phyloP scores from a whole-genome alignment of 2,888 invertebrate genomes.

The Agriotes lineatus region DNA sequence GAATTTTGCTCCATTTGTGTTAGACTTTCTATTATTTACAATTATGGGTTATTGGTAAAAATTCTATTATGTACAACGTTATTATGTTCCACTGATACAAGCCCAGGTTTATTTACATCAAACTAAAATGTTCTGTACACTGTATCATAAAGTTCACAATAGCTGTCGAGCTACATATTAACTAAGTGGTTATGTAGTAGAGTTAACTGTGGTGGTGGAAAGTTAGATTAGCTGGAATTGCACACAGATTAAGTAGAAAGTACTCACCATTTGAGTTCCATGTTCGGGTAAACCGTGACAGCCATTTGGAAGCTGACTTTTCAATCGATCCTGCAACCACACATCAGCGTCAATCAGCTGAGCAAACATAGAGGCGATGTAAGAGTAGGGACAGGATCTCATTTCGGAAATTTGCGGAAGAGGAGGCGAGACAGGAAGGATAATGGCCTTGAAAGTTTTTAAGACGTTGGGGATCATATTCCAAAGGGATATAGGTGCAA shows the following conservation, averaged over 20 bases:
- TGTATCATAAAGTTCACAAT: conserved; percentile 2
- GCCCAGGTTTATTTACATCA: no score
- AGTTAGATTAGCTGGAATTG: conserved; percentile 31
- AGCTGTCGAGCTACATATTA: conserved; percentile 21
- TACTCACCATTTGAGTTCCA: conserved; percentile 65
- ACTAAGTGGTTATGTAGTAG: neutral
- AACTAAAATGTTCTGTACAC: neutral
- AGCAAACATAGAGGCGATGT: conserved; percentile 8
- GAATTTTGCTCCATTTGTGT: no score
- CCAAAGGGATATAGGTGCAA: no score
- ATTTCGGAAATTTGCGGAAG: conserved; percentile 6
- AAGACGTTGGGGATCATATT: neutral
- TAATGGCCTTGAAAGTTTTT: neutral
- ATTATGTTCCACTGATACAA: no score
- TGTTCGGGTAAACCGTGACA: conserved; percentile 64
- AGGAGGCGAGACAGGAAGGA: neutral
- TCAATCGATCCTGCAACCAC: conserved; percentile 52
- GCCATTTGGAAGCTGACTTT: conserved; percentile 56
- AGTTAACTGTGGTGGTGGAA: conserved; percentile 39
- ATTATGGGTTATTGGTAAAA: no score
- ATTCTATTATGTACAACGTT: no score
- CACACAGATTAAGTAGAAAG: conserved; percentile 3
- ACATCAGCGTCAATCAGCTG: conserved; percentile 52
- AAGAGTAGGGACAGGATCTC: conserved; percentile 3
- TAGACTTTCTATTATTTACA: no score